phyloP scores from a whole-genome alignment of 1,140 invertebrate genomes.

The Yoshiicerus persimilis region DNA sequence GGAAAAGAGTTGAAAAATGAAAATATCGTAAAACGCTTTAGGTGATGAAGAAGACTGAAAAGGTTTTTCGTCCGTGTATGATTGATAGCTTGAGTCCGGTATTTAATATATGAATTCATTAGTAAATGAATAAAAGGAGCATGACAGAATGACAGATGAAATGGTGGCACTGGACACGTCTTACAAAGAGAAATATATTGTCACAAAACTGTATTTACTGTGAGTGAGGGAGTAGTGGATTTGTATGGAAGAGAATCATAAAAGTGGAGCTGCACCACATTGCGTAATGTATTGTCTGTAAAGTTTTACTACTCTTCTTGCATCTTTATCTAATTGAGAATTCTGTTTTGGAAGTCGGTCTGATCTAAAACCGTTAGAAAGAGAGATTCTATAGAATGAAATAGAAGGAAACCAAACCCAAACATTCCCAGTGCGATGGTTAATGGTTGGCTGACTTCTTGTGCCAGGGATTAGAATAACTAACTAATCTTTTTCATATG shows the following conservation, averaged over 20 bases:
- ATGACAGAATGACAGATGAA: background rate
- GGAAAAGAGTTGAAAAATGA: too few species aligned
- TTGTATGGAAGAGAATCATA: background rate
- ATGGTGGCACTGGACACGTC: background rate
- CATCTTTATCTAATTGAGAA: background rate
- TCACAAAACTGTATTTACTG: background rate
- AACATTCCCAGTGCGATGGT: background rate
- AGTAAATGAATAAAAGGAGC: background rate
- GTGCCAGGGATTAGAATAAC: background rate
- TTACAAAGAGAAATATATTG: background rate
- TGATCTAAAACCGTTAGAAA: background rate
- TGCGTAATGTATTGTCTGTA: background rate
- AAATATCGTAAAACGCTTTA: too few species aligned
- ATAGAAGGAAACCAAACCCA: background rate
- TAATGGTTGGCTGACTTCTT: background rate
- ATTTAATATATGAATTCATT: too few species aligned
- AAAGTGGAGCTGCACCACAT: background rate
- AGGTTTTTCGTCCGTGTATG: too few species aligned
- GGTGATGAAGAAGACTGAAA: background rate
- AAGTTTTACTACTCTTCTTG: background rate
- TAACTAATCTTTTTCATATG: background rate
- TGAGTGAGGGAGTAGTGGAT: background rate
- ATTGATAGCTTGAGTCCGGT: background rate
- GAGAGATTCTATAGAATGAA: background rate
- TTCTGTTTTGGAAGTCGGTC: background rate